Evolutionary conservation across 2,113 vertebrate genomes (phyloP), one percentile per base, ranked within the genome.

Genomic region (Herpailurus yagouaroundi): DNA sequence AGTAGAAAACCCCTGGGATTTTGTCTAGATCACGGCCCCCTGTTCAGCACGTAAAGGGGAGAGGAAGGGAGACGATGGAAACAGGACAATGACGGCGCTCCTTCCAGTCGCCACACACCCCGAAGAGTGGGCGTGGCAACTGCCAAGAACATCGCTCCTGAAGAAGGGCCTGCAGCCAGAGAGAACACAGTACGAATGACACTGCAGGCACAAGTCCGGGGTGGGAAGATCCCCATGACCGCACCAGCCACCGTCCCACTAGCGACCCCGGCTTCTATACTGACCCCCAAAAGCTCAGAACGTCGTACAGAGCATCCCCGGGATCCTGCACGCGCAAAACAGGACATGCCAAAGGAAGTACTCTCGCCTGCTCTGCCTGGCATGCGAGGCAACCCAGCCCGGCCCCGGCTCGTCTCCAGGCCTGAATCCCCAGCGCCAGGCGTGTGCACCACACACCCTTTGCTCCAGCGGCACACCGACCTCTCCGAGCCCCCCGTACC

Each of bases 241-340:
- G 33, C 10, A 55, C 57, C 38, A 57, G 57, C 63, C 50, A 31
- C 3, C 4, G 63, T 66, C 50, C 60, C 11, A 5, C 31, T 50
- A 15, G 38, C 36, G 71, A 80, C 66, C 41, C 68, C 66, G 25
- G 83, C 85, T 80, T 95, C 83, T 41, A 45, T 3, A 8, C 0
- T 6, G 69, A 33, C 48, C 84, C 45, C 14, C 5, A 50, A 64
- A 52, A 57, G 14, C 93, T 97, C 74, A 87, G 31, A 66, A 5
- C 16, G 50, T 45, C 4, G 1, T 10, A 7, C 0, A 0, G n/a
- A 33, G 91, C 36, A 33, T 11, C 23, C 52, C 41, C 7, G 3
- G 2, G 38, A 55, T 25, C 48, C 60, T 7, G 13, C 73, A 29
- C 11, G 60, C 15, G 23, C 31, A 80, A 55, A 64, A 18, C 36